Evolutionary conservation across 1,140 invertebrate species (phyloP), one percentile per base, ranked within the genome.

Genomic region (Pogonognathellus flavescens): DNA sequence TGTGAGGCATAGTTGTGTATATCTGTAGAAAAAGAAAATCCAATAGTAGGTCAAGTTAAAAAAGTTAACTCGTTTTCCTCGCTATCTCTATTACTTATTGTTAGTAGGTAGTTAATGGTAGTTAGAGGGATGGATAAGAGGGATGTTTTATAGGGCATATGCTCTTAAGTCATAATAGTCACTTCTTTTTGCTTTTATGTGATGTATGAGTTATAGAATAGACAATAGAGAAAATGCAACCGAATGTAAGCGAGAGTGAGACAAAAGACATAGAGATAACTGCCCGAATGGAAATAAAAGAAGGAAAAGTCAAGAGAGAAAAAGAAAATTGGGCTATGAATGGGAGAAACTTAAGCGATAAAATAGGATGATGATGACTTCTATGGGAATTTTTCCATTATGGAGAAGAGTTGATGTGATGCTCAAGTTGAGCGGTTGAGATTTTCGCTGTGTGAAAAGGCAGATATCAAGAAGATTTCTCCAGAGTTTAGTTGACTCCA

Each of bases 361-460:
- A 82, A 82, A 60, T 82, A 82, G 80, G 52, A 82, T 82, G 80
- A 82, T 82, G 80, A 82, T 60, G 80, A 82, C 80, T 82, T 82
- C 52, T 82, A 82, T 82, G 80, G 57, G 80, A 82, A 82, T 82
- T 82, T 82, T 82, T 82, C 80, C 57, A 57, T 82, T 60, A 76
- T 76, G 31, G 70, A 66, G 16, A 18, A 82, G 57, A 53, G 80
- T 57, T 82, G 80, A 53, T 82, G 80, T 52, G 31, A 76, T 76
- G 70, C 14, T 70, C 31, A 0, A 50, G 22, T 76, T 14, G n/a
- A 16, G 22, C 70, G 14, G n/a, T 49, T 50, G 31, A 49, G 70
- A 76, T 76, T 76, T 49, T 14, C 20, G 14, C n/a, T 60, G 22
- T 22, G 22, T 20, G 25, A 16, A 70, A 70, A 14, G 14, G 4